A percentile compares a stretch with the other conserved stretches of the same genome.
These are phyloP conservation scores for Orchestes rusci DNA, from an alignment of 2,888 invertebrate genomes.

Conservation along the genomic window DNA sequence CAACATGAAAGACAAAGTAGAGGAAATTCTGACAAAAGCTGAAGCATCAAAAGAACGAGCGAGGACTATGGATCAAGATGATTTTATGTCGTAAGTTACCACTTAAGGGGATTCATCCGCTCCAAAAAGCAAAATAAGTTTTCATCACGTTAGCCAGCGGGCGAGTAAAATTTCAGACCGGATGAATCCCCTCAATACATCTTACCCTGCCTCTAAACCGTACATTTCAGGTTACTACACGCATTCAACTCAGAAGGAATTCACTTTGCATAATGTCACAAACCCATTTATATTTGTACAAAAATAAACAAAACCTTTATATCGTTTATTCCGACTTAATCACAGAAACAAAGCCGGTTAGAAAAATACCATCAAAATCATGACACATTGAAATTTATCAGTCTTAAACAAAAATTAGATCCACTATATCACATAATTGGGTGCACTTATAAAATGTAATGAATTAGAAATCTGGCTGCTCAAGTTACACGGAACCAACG, in stretches of 20 bases:
- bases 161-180: neutral
- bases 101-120: too few species aligned
- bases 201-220: neutral
- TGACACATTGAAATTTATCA: too few species aligned
- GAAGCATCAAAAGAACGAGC: slow-evolving; percentile 75
- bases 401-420: too few species aligned
- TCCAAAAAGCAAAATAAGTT: neutral
- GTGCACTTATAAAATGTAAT: slow-evolving; percentile 67
- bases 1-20: slow-evolving; percentile 74
- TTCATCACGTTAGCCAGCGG: neutral
- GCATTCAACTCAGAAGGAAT: slow-evolving; percentile 89
- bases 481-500: slow-evolving; percentile 46
- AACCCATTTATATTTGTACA: neutral
- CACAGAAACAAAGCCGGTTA: too few species aligned
- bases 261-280: slow-evolving; percentile 69
- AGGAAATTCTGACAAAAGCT: slow-evolving; percentile 60
- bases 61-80: slow-evolving; percentile 92
- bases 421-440: slow-evolving; percentile 51
- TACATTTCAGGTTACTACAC: slow-evolving; percentile 36
- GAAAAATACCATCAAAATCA: too few species aligned
- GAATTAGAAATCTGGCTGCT: slow-evolving; percentile 71
- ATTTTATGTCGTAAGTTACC: slow-evolving; percentile 76
- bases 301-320: too few species aligned
- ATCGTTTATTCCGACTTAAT: too few species aligned
- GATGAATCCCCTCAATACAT: too few species aligned